phyloP scores from a whole-genome alignment of 2,113 vertebrate genomes.

The Himantopus leucocephalus region DNA sequence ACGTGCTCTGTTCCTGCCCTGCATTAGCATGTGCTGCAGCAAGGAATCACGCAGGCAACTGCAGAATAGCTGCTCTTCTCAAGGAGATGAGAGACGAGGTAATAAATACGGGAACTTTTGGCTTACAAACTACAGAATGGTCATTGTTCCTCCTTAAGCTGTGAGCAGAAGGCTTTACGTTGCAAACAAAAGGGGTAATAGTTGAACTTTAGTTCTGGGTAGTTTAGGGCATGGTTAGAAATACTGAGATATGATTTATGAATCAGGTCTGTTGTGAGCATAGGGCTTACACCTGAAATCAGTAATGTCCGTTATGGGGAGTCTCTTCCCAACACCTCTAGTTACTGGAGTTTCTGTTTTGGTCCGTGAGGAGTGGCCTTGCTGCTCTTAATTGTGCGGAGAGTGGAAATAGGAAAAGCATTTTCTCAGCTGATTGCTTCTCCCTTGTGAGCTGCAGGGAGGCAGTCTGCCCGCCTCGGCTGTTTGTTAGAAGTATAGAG shows the following conservation, averaged over 20 bases:
- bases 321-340: not conserved
- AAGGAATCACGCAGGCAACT: not conserved
- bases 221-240: not conserved
- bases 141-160: not conserved
- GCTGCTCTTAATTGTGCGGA: not conserved
- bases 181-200: not conserved
- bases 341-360: not conserved
- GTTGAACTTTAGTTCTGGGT: not conserved
- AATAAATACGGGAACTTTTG: not conserved
- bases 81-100: not conserved
- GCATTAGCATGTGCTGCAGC: not conserved
- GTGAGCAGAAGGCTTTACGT: not conserved
- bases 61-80: not conserved
- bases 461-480: fast-evolving
- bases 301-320: not conserved
- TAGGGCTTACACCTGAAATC: not conserved
- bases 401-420: not conserved
- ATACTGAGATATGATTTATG: not conserved
- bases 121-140: not conserved
- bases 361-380: not conserved
- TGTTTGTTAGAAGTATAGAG: not conserved
- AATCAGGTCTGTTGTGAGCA: not conserved
- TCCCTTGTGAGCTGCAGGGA: not conserved
- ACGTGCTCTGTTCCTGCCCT: not conserved
- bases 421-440: not conserved